Percentiles rank a stretch among this genome's conserved stretches.
These are phyloP conservation scores for Apostichopus californicus DNA, from an alignment of 35 echinoderm and acorn worm species.

Conservation along the genomic window DNA sequence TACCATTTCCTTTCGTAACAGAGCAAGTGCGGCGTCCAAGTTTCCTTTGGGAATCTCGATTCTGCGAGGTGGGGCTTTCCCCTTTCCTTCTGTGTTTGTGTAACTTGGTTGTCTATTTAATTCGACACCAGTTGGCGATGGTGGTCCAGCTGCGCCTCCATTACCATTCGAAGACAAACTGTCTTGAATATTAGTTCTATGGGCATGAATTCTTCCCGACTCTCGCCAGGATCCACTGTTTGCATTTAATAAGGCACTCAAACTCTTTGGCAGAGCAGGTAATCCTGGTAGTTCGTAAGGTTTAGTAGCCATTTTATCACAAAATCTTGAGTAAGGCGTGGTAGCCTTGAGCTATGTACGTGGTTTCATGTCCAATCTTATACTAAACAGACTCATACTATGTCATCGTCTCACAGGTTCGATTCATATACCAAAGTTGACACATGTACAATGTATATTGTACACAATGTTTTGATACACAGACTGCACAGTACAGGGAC, in stretches of 20 bases:
- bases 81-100: background rate
- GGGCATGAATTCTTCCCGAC: constrained; percentile 88
- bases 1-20: constrained; percentile 98
- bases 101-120: background rate
- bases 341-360: background rate
- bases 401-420: too few species aligned
- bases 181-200: constrained; percentile 93
- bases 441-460: too few species aligned
- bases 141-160: background rate
- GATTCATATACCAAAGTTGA: background rate
- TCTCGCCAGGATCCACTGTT: constrained; percentile 93
- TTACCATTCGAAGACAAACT: constrained; percentile 56
- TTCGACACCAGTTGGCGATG: background rate
- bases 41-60: constrained; percentile 85
- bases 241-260: constrained; percentile 97
- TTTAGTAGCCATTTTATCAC: constrained; percentile 48
- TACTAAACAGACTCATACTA: background rate
- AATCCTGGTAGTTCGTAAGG: constrained; percentile 64
- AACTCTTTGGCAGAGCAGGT: constrained; percentile 83
- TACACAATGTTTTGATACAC: too few species aligned
- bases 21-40: constrained; percentile 89
- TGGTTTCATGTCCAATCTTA: constrained; percentile 9
- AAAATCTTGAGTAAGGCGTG: background rate
- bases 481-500: too few species aligned
- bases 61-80: constrained; percentile 60